These are phyloP conservation scores for Abrostola triplasia DNA, from an alignment of 2,888 invertebrate species.

Conservation along the genomic window DNA sequence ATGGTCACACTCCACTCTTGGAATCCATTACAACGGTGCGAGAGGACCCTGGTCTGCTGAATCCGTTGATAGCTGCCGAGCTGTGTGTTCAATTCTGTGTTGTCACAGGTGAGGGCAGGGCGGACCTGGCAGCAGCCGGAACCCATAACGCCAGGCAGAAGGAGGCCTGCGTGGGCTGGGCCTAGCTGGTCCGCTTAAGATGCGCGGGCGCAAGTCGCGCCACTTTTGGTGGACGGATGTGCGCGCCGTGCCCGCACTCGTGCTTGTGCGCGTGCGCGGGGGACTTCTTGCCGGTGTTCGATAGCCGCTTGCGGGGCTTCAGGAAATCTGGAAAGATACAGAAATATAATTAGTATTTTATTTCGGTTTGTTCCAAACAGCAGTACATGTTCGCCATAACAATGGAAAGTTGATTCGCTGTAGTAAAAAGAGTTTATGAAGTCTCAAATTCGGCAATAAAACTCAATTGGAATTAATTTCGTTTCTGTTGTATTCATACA, in stretches of 20 bases:
- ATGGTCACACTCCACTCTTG: constrained; percentile 29
- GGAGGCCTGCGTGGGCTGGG: constrained; percentile 17
- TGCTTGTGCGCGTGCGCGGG: constrained; percentile 80
- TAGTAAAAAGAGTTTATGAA: constrained; percentile 30
- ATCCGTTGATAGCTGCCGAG: constrained; percentile 60
- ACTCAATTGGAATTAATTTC: constrained; percentile 47
- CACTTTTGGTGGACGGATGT: constrained; percentile 85
- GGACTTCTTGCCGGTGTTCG: constrained; percentile 85
- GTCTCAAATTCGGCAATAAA: constrained; percentile 48
- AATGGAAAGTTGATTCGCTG: constrained; percentile 26
- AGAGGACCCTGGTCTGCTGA: constrained; percentile 26
- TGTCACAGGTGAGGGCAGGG: constrained; percentile 49
- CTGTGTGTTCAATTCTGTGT: constrained; percentile 60
- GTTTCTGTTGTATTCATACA: constrained; percentile 44
- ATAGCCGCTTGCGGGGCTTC: constrained; percentile 90
- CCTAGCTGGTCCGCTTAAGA: constrained; percentile 84
- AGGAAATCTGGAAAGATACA: constrained; percentile 89
- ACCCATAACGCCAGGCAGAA: too few species aligned
- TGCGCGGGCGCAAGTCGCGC: constrained; percentile 80
- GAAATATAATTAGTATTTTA: constrained; percentile 41
- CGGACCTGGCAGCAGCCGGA: constrained; percentile 57
- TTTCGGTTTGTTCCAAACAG: constrained; percentile 3
- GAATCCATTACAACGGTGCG: constrained; percentile 4
- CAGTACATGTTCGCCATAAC: constrained; percentile 19
- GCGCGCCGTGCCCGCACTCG: constrained; percentile 82